Percentiles rank a stretch among this genome's conserved stretches.
Evolutionary conservation across 1,140 invertebrate genomes (phyloP).

Genomic region (Pseudomyrmex gracilis): DNA sequence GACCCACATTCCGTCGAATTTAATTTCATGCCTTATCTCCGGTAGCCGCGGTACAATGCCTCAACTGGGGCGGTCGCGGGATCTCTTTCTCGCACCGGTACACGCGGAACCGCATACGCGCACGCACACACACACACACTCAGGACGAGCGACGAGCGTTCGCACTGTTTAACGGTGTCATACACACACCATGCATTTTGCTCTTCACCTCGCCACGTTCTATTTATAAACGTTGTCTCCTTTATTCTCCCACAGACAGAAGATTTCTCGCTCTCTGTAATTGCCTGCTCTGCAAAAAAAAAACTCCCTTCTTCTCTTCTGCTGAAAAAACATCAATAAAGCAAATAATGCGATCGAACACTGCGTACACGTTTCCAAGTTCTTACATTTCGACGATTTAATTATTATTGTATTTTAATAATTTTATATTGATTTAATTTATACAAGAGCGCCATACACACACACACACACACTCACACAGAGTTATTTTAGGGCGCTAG

Average conservation of each 20-base stretch:
- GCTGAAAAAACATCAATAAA: not conserved
- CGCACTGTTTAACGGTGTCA: slow-evolving; percentile 35
- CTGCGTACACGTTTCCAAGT: too few relatives aligned
- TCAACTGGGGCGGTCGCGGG: slow-evolving; percentile 73
- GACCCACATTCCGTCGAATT: slow-evolving; percentile 81
- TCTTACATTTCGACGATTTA: too few relatives aligned
- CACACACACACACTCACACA: not conserved
- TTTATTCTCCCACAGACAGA: slow-evolving; percentile 17
- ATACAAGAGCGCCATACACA: too few relatives aligned
- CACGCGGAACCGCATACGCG: not conserved
- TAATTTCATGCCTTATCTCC: slow-evolving; percentile 83
- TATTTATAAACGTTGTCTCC: slow-evolving; percentile 43
- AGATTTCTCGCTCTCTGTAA: slow-evolving; percentile 18
- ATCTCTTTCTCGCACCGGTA: slow-evolving; percentile 64
- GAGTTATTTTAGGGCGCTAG: not conserved
- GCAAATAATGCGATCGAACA: too few relatives aligned
- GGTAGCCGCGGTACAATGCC: slow-evolving; percentile 75
- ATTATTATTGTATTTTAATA: too few relatives aligned
- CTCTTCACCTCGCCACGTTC: slow-evolving; percentile 44
- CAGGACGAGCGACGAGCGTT: too few relatives aligned
- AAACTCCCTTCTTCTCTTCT: not conserved
- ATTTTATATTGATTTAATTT: too few relatives aligned
- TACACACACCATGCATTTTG: slow-evolving; percentile 25
- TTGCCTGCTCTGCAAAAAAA: not conserved
- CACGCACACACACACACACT: not conserved